These are phyloP conservation scores for Centrocercus urophasianus DNA, from an alignment of 2,113 vertebrate genomes.

Conservation along the genomic window DNA sequence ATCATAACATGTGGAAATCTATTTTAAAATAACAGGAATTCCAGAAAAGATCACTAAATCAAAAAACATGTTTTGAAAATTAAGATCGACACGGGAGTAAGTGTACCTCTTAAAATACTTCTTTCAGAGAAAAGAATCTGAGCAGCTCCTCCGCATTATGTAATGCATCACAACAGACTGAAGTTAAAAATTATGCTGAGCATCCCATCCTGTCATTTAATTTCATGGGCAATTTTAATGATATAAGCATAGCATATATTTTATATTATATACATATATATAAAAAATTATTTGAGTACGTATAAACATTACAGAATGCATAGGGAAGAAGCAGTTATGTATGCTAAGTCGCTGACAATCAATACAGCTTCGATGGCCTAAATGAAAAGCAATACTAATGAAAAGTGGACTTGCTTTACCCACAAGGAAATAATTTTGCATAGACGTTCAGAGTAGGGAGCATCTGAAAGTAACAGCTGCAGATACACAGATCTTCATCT, in stretches of 20 bases:
- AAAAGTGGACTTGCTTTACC: neutral
- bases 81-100: neutral
- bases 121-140: neutral
- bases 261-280: neutral
- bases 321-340: neutral
- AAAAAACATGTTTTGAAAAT: neutral
- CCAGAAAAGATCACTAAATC: neutral
- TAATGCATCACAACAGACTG: neutral
- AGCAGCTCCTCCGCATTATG: neutral
- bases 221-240: neutral
- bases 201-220: neutral
- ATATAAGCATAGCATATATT: rapidly evolving
- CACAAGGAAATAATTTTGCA: neutral
- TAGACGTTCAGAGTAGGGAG: neutral
- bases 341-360: neutral
- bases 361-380: neutral
- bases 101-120: too few relatives aligned
- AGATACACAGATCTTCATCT: neutral
- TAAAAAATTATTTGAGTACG: neutral
- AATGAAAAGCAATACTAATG: neutral
- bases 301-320: neutral
- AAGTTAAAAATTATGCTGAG: neutral
- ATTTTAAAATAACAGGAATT: neutral
- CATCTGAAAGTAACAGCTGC: neutral
- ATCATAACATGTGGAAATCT: rapidly evolving